Evolutionary conservation across 1,140 invertebrate species (phyloP).

Genomic region (Philopotamus ludificatus): DNA sequence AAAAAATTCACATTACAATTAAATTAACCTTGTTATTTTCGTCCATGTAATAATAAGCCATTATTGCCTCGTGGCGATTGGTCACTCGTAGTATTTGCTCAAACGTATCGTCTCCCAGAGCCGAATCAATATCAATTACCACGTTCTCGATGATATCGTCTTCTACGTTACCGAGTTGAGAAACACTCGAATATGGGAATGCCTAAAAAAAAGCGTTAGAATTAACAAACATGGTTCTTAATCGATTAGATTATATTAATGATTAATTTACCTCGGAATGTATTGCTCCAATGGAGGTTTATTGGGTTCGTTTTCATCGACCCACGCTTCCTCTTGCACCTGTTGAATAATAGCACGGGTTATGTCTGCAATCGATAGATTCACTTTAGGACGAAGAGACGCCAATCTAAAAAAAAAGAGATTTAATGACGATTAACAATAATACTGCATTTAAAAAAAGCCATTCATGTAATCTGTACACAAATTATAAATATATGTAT

Average conservation of each 20-base stretch:
- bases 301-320: neutral
- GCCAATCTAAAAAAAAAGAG: conserved; percentile 46
- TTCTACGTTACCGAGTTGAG: conserved; percentile 30
- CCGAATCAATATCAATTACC: conserved; percentile 7
- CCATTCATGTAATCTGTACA: neutral
- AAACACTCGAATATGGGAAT: conserved; percentile 22
- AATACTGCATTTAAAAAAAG: neutral
- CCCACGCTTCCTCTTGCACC: conserved; percentile 47
- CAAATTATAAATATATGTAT: too few species aligned
- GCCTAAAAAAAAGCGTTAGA: neutral
- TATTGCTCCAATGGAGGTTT: neutral
- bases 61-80: conserved; percentile 79
- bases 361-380: conserved; percentile 49
- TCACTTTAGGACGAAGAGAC: conserved; percentile 54
- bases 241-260: too few species aligned
- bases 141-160: neutral
- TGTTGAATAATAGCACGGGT: conserved; percentile 49
- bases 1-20: neutral
- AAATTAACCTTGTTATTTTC: conserved; percentile 72
- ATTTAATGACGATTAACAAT: neutral
- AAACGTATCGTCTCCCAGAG: conserved; percentile 70
- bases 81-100: conserved; percentile 84
- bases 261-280: neutral
- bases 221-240: too few species aligned
- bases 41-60: conserved; percentile 88